Percentiles rank a stretch among this genome's conserved stretches.
These are phyloP conservation scores for Cynaeus angustus DNA, from an alignment of 2,888 invertebrate species.

Conservation along the genomic window DNA sequence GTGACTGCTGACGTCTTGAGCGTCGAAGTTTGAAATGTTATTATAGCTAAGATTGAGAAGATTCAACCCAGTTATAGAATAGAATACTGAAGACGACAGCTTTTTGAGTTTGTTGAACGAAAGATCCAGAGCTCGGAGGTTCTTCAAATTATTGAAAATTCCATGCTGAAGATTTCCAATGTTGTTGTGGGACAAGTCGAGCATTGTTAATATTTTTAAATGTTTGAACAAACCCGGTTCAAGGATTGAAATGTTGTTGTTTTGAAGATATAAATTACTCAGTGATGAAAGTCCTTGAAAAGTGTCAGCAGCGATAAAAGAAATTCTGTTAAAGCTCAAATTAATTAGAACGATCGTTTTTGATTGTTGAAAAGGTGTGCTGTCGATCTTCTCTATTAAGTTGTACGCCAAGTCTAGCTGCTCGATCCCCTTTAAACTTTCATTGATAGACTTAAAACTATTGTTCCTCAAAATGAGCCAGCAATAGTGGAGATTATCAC, in stretches of 20 bases:
- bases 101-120: background rate
- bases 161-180: background rate
- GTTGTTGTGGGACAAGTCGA: background rate
- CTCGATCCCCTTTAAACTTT: too few relatives aligned
- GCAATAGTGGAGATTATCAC: background rate
- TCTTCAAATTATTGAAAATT: background rate
- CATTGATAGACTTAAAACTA: background rate
- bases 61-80: background rate
- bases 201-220: background rate
- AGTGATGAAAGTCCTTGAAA: background rate
- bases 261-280: background rate
- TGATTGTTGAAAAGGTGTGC: background rate
- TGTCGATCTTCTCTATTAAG: background rate
- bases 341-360: background rate
- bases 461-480: background rate
- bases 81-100: background rate
- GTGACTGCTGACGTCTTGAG: too few relatives aligned
- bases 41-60: background rate
- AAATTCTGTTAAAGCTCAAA: background rate
- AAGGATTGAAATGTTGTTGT: background rate
- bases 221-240: background rate
- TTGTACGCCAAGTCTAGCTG: background rate
- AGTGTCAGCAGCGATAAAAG: background rate
- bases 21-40: constrained; percentile 2
- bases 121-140: background rate